Percentiles rank a stretch among this genome's conserved stretches.
These are phyloP conservation scores for Betta splendens DNA, from an alignment of 2,797 vertebrate genomes.

Conservation along the genomic window DNA sequence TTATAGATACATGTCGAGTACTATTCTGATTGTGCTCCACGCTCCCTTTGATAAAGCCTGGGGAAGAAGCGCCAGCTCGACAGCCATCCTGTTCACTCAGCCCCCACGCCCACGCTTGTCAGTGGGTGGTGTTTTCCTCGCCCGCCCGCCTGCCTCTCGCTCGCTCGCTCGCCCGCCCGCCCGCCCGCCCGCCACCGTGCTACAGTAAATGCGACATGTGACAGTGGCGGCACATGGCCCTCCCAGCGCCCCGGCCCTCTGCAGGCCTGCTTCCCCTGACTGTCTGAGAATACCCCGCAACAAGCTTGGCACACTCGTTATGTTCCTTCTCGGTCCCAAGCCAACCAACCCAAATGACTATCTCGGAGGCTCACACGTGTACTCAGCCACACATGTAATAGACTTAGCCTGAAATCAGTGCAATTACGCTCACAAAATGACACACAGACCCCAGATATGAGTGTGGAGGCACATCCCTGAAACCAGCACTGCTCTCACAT, in stretches of 20 bases:
- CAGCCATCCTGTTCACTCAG: slow-evolving; percentile 55
- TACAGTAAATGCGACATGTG: slow-evolving; percentile 77
- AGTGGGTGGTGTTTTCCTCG: slow-evolving; percentile 78
- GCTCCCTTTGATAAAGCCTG: slow-evolving; percentile 72
- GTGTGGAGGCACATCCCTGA: slow-evolving; percentile 8
- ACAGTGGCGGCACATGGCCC: slow-evolving; percentile 77
- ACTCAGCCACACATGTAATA: slow-evolving; percentile 7
- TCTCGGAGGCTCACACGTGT: slow-evolving; percentile 30
- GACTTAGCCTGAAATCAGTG: slow-evolving; percentile 16
- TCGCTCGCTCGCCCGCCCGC: too few relatives aligned
- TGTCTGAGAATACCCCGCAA: slow-evolving; percentile 59
- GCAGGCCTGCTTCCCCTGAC: slow-evolving; percentile 25
- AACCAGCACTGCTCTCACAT: slow-evolving; percentile 8
- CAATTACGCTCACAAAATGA: slow-evolving; percentile 42
- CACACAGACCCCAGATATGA: slow-evolving; percentile 13
- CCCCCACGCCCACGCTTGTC: slow-evolving; percentile 65
- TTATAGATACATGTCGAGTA: too few relatives aligned
- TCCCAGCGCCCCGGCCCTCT: slow-evolving; percentile 42
- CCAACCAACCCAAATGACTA: slow-evolving; percentile 47
- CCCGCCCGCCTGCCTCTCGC: slow-evolving; percentile 62
- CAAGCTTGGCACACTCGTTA: slow-evolving; percentile 57
- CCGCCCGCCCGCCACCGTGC: slow-evolving; percentile 61
- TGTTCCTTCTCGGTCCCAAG: slow-evolving; percentile 50
- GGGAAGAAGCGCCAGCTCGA: slow-evolving; percentile 52
- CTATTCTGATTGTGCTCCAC: slow-evolving; percentile 71